phyloP scores from a whole-genome alignment of 2,888 invertebrate genomes.

The Cerceris rybyensis region DNA sequence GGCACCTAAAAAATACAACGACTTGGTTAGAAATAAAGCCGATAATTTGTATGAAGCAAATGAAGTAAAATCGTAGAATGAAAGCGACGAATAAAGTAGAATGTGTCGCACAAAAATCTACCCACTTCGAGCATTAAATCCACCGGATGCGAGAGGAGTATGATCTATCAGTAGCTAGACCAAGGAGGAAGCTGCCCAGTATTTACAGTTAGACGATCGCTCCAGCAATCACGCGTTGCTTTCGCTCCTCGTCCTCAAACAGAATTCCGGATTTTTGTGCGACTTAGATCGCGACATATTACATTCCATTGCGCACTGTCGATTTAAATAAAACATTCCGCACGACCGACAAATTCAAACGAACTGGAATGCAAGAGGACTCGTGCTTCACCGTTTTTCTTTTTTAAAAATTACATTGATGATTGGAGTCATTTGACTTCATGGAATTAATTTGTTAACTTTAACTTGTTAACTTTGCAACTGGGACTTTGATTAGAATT shows the following conservation, averaged over 20 bases:
- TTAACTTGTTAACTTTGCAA: too few species aligned
- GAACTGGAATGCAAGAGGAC: neutral
- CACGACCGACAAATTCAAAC: neutral
- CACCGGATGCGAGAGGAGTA: conserved; percentile 43
- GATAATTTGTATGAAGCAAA: neutral
- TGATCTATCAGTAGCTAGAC: conserved; percentile 53
- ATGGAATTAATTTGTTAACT: neutral
- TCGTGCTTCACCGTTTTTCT: neutral
- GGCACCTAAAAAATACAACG: too few species aligned
- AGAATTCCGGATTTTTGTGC: conserved; percentile 62
- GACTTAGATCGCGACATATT: conserved; percentile 11
- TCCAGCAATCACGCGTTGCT: conserved; percentile 62
- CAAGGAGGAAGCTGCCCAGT: conserved; percentile 55
- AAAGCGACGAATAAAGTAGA: conserved; percentile 23
- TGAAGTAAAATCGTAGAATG: conserved; percentile 26
- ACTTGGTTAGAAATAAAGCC: neutral
- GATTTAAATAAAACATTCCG: conserved; percentile 17
- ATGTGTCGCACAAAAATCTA: conserved; percentile 52
- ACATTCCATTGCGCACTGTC: conserved; percentile 24
- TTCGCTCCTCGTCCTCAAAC: conserved; percentile 63
- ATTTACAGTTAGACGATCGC: conserved; percentile 71
- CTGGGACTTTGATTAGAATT: too few species aligned
- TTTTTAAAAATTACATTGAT: too few species aligned
- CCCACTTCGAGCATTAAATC: conserved; percentile 25
- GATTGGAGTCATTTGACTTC: neutral